Conservation (phyloP, 30 jellyfish, hydroid and myxozoan species). For the Aurelia aurita complex sp. Pacific region DNA sequence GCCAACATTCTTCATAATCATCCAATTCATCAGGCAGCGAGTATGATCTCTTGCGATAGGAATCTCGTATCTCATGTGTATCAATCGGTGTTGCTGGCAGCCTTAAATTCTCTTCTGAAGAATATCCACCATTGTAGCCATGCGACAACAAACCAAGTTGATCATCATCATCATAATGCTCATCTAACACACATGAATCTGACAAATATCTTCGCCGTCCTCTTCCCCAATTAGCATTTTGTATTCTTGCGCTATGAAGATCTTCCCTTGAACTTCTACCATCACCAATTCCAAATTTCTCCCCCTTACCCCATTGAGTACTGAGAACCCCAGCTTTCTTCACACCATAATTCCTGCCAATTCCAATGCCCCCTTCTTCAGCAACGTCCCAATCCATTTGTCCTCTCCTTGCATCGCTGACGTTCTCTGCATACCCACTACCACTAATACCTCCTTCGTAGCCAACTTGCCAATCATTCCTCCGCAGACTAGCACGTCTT, state of each 20-base stretch:
- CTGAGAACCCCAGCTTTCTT: constrained; percentile 24
- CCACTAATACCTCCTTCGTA: constrained; percentile 42
- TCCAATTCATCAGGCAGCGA: constrained; percentile 58
- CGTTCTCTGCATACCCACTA: not conserved
- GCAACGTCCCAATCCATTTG: constrained; percentile 31
- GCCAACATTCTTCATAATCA: constrained; percentile 34
- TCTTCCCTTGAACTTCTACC: constrained; percentile 14
- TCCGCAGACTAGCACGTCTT: constrained; percentile 16
- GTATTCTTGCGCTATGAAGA: constrained; percentile 13
- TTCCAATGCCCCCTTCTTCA: constrained; percentile 57
- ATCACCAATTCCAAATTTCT: constrained; percentile 38
- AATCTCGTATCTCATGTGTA: not conserved
- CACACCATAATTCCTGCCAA: constrained; percentile 46
- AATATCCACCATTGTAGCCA: constrained; percentile 3
- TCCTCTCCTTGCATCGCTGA: constrained; percentile 18
- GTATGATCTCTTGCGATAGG: constrained; percentile 29
- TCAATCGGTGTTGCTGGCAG: constrained; percentile 58
- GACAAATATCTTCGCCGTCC: constrained; percentile 49
- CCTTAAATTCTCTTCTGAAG: constrained; percentile 37
- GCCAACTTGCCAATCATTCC: constrained; percentile 42
- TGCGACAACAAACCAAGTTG: not conserved
- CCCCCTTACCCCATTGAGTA: constrained; percentile 40
- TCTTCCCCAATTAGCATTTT: constrained; percentile 39
- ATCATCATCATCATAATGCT: constrained; percentile 46
- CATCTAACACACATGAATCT: constrained; percentile 58